These are phyloP conservation scores for Rotaria magnacalcarata DNA, from an alignment of 2,888 invertebrate genomes.

Conservation along the genomic window DNA sequence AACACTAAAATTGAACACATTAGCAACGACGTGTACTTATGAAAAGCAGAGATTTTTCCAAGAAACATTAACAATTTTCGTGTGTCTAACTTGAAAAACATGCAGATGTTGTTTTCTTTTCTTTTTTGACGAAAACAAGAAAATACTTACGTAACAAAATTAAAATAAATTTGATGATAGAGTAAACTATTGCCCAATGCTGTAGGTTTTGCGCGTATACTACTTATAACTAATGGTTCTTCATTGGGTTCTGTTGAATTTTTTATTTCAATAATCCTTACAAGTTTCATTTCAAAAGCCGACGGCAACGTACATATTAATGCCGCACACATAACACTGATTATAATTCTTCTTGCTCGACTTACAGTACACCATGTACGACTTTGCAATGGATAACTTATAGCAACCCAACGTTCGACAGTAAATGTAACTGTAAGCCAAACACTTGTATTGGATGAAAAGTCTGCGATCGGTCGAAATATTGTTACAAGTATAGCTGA, in stretches of 20 bases:
- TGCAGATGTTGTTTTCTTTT: no score
- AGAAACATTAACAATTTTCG: no score
- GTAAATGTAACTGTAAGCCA: constrained; percentile 74
- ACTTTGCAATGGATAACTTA: constrained; percentile 65
- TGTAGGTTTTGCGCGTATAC: background rate
- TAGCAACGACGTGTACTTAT: no score
- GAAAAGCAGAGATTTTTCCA: no score
- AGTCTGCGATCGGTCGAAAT: constrained; percentile 68
- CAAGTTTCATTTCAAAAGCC: constrained; percentile 65
- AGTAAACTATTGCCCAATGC: background rate
- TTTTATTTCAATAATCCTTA: constrained; percentile 3
- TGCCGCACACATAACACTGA: constrained; percentile 65
- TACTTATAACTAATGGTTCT: background rate
- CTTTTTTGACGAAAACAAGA: background rate
- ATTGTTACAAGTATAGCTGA: constrained; percentile 49
- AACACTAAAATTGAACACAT: no score
- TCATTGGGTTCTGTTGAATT: background rate
- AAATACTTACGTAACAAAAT: constrained; percentile 13
- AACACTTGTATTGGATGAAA: constrained; percentile 68
- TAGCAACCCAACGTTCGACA: constrained; percentile 62
- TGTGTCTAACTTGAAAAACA: no score
- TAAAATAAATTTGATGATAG: constrained; percentile 36
- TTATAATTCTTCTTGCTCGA: constrained; percentile 68
- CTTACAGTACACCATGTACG: constrained; percentile 69
- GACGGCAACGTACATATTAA: constrained; percentile 66